Evolutionary conservation across 2,113 vertebrate genomes (phyloP).

Genomic region (Megaceryle torquata): DNA sequence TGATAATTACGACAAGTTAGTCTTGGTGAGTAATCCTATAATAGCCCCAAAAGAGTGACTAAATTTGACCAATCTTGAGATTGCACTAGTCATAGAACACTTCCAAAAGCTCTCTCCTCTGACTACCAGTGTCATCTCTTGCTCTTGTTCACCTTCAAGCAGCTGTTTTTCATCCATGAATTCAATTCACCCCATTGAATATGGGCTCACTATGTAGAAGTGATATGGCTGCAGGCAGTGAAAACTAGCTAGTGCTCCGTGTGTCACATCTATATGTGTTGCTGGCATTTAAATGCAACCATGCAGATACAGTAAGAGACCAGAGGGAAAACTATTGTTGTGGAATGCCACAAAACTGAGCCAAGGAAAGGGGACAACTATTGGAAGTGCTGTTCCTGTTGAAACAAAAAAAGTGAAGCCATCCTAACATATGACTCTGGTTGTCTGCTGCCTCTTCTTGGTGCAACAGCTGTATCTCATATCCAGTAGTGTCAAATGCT

Average conservation of each 20-base stretch:
- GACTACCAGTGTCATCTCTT: background rate
- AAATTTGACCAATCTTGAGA: background rate
- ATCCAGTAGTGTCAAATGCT: background rate
- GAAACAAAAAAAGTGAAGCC: background rate
- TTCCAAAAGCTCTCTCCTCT: background rate
- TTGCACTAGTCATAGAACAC: background rate
- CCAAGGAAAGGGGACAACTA: background rate
- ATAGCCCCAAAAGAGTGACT: background rate
- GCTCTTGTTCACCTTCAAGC: background rate
- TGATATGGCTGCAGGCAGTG: background rate
- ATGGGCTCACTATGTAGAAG: background rate
- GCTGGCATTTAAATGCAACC: background rate
- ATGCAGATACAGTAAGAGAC: background rate
- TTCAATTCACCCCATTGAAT: background rate
- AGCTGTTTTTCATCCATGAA: constrained; percentile 1
- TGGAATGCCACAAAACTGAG: background rate
- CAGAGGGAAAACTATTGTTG: background rate
- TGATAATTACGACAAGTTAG: background rate
- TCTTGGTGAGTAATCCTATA: background rate
- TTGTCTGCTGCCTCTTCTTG: background rate
- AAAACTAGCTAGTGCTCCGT: background rate
- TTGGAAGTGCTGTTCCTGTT: background rate
- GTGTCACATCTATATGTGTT: background rate
- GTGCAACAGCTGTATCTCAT: background rate
- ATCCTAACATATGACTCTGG: background rate